Conservation (phyloP, 2,113 vertebrate genomes). For the Abramis brama region DNA sequence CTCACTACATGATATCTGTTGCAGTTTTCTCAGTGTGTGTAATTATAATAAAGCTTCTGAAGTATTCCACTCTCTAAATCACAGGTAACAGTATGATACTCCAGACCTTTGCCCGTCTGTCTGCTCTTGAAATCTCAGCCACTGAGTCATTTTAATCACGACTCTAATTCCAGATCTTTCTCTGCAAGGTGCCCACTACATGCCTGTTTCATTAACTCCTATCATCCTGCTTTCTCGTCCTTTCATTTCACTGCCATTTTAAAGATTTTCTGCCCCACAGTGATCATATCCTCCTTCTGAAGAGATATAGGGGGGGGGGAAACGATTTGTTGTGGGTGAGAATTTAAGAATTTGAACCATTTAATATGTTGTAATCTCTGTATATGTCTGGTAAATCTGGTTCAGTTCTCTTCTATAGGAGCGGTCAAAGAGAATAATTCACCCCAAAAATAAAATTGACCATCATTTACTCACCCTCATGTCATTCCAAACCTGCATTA, state of each 20-base stretch:
- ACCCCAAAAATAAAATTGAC: neutral
- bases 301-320: neutral
- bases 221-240: conserved; percentile 51
- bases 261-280: conserved; percentile 65
- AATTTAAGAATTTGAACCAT: conserved; percentile 3
- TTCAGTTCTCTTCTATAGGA: neutral
- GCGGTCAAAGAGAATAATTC: neutral
- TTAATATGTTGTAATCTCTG: neutral
- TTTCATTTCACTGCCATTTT: conserved; percentile 62
- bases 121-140: conserved; percentile 47
- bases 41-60: conserved; percentile 15
- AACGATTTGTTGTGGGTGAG: neutral
- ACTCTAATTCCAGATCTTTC: conserved; percentile 72
- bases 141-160: conserved; percentile 79
- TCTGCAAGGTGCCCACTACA: conserved; percentile 76
- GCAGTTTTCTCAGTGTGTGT: neutral
- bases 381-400: neutral
- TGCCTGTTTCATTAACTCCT: conserved; percentile 76
- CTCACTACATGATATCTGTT: conserved; percentile 7
- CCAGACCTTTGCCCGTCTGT: conserved; percentile 62
- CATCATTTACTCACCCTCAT: neutral
- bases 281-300: neutral
- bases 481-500: neutral
- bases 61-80: conserved; percentile 34
- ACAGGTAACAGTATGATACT: conserved; percentile 51